phyloP scores from a whole-genome alignment of 2,113 vertebrate genomes.

The Benitochromis conjunctus region DNA sequence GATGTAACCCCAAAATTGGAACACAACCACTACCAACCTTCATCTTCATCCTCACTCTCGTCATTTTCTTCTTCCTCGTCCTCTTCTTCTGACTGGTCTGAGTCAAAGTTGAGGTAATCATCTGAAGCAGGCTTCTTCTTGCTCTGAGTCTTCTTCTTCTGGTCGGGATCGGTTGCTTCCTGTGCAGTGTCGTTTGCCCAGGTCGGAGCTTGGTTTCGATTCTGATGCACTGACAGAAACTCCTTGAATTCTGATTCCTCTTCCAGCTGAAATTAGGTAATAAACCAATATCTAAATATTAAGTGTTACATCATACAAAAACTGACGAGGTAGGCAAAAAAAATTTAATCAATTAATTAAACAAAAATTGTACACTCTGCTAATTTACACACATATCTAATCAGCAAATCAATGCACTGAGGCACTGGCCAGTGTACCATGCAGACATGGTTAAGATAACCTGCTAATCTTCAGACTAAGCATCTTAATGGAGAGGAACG shows the following conservation, averaged over 20 bases:
- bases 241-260: slow-evolving; percentile 84
- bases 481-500: neutral
- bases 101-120: slow-evolving; percentile 97
- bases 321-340: neutral
- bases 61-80: slow-evolving; percentile 23
- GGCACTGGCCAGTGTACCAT: neutral
- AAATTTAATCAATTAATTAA: neutral
- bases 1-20: neutral
- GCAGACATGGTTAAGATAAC: neutral
- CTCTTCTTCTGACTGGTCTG: slow-evolving; percentile 71
- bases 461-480: neutral
- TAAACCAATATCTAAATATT: neutral
- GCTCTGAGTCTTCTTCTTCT: neutral
- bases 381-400: neutral
- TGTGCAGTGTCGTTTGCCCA: slow-evolving; percentile 85
- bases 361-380: neutral
- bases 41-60: neutral
- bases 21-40: slow-evolving; percentile 19
- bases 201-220: slow-evolving; percentile 78
- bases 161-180: slow-evolving; percentile 27
- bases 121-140: slow-evolving; percentile 50
- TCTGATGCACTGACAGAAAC: slow-evolving; percentile 90
- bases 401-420: neutral
- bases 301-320: neutral
- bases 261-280: slow-evolving; percentile 74